Base-by-base conservation (phyloP, 2,113 vertebrate genomes). In the Scortum barcoo region DNA sequence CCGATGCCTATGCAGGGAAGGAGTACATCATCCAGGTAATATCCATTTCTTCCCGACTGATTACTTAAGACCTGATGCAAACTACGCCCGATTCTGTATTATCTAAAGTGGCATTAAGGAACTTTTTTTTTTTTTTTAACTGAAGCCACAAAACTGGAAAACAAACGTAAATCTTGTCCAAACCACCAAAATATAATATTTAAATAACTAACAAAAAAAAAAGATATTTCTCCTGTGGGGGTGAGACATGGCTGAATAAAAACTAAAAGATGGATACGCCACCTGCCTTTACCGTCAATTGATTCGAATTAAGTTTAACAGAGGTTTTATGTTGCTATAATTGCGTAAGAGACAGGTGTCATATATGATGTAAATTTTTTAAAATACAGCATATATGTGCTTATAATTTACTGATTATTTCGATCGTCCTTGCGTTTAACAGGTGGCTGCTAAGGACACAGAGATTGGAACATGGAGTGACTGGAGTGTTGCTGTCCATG, bases 401-500 rank as follows among this genome's bases (percentile, higher is more conserved):
- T 50, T 65, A 3, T 56, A 19, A 69, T 11, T 54, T 30, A 48
- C 38, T 16, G 1, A 61, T 40, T 24, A 30, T 42, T 24, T n/a
- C 10, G 67, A 7, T 28, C 44, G 8, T 16, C 22, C 8, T 28
- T 24, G 13, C 72, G 33, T 40, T 62, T n/a, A 42, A 66, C 79
- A 94, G 92, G 97, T 99, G 79, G 98, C 98, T 0, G 97, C 98
- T 86, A 99, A 99, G 91, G 98, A 99, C 96, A 98, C 96, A 0
- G 98, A 99, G 89, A 97, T 99, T 0, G 98, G 98, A 82, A 99
- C 98, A 0, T 99, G 98, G 98, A 99, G 98, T 2, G 98, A 99
- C 94, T 99, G 98, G 98, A 99, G 98, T 0, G 97, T 99, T 76
- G 98, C 97, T 0, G 96, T 98, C 13, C 97, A 99, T 0, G 97